Evolutionary conservation across 2,113 vertebrate genomes (phyloP), one percentile per base, ranked within the genome.

Genomic region (Tympanuchus pallidicinctus): DNA sequence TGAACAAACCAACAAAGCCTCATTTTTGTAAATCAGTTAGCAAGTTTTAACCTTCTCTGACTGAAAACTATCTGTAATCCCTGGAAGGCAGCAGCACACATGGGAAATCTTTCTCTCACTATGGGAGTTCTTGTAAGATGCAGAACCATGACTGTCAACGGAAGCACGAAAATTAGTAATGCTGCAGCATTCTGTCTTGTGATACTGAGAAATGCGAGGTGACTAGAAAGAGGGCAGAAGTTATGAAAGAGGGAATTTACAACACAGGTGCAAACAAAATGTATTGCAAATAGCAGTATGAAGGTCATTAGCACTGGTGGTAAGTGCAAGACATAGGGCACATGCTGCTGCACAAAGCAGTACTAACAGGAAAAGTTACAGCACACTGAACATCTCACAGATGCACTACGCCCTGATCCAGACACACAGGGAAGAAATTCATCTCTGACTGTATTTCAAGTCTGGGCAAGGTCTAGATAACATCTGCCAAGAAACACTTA

Each of bases 401-500:
- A 81, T 36, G 70, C 34, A n/a, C 52, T 81, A 70, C 38, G 59
- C 50, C 76, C 73, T 71, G 42, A 90, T 77, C 42, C 43, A 78
- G 34, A 19, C 77, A 84, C 5, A 12, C 47, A 52, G 70, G 28
- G 56, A 82, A 91, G 40, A 65, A 72, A 73, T 34, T 75, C 2
- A 65, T 75, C 57, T 82, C 78, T 75, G 89, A 67, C 57, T 78
- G 32, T 6, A 28, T 40, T 50, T 84, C 90, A 87, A 60, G n/a
- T 67, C 65, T 84, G 81, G 61, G 38, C 34, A 88, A 79, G 57
- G 87, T 72, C 34, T 47, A 57, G 43, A 66, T 70, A 75, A 89
- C 76, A 85, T 87, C 77, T 93, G 87, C 84, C 91, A 92, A 85
- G 54, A 72, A 16, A 57, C 67, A 75, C 60, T 89, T 52, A 94